phyloP scores from a whole-genome alignment of 2,113 vertebrate genomes.

The Alethe diademata region DNA sequence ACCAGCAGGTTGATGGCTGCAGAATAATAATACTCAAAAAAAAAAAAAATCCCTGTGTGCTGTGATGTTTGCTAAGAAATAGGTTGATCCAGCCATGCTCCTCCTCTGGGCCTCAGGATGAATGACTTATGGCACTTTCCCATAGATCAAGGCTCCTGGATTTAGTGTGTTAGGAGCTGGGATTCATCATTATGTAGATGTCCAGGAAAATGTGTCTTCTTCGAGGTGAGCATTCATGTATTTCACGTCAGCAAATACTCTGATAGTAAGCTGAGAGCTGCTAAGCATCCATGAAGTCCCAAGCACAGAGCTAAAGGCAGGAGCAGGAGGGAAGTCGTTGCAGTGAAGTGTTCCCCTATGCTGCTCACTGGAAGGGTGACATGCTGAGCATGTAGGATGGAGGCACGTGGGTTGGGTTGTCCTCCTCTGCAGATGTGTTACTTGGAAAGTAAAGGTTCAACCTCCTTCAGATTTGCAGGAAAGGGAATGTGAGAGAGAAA shows the following conservation, averaged over 20 bases:
- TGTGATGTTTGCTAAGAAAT: background rate
- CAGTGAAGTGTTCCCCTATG: background rate
- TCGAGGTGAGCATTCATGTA: background rate
- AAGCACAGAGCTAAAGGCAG: conserved; percentile 26
- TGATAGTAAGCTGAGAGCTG: background rate
- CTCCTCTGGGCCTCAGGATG: background rate
- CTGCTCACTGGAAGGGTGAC: background rate
- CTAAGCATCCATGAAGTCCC: background rate
- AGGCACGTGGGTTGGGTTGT: background rate
- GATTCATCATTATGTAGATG: background rate
- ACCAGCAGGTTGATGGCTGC: conserved; percentile 61
- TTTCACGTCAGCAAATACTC: background rate
- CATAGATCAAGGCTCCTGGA: background rate
- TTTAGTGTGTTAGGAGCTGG: background rate
- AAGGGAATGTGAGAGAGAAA: background rate
- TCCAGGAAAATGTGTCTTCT: background rate
- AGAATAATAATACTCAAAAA: conserved; percentile 3
- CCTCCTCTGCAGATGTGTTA: background rate
- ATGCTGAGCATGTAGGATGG: background rate
- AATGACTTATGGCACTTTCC: background rate
- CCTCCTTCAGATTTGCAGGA: background rate
- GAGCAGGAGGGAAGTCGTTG: conserved; percentile 1
- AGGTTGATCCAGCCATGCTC: background rate
- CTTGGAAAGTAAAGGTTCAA: background rate
- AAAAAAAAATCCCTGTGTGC: background rate